Evolutionary conservation across 2,888 invertebrate genomes (phyloP).

Genomic region (Lymantria dispar): DNA sequence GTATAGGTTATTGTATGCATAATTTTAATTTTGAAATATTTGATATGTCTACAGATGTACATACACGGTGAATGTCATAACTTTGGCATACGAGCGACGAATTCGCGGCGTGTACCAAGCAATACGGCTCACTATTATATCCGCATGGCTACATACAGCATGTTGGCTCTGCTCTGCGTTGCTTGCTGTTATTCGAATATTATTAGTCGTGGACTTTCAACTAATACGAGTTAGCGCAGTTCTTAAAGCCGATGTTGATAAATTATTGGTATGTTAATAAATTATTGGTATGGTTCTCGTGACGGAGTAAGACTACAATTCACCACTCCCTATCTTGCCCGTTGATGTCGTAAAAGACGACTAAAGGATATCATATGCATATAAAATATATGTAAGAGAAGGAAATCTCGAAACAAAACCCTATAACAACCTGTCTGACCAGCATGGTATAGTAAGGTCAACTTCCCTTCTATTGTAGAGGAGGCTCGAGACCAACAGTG

Average conservation of each 20-base stretch:
- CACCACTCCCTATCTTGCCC: too few species aligned
- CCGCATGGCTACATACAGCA: slow-evolving; percentile 70
- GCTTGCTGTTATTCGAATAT: slow-evolving; percentile 50
- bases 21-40: not conserved
- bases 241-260: slow-evolving; percentile 59
- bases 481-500: too few species aligned
- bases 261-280: slow-evolving; percentile 66
- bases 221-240: slow-evolving; percentile 56
- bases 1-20: too few species aligned
- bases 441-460: too few species aligned
- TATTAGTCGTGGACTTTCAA: slow-evolving; percentile 67
- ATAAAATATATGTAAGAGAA: too few species aligned
- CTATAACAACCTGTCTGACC: too few species aligned
- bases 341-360: too few species aligned
- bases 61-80: slow-evolving; percentile 69
- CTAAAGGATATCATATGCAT: too few species aligned
- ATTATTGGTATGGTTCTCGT: too few species aligned
- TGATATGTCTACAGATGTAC: slow-evolving; percentile 46
- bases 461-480: too few species aligned
- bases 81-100: slow-evolving; percentile 64
- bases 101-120: slow-evolving; percentile 74
- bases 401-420: too few species aligned
- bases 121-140: slow-evolving; percentile 57
- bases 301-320: too few species aligned
- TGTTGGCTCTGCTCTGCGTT: slow-evolving; percentile 68